phyloP scores from a whole-genome alignment of 2,888 invertebrate genomes.

The Nasonovia ribisnigri region DNA sequence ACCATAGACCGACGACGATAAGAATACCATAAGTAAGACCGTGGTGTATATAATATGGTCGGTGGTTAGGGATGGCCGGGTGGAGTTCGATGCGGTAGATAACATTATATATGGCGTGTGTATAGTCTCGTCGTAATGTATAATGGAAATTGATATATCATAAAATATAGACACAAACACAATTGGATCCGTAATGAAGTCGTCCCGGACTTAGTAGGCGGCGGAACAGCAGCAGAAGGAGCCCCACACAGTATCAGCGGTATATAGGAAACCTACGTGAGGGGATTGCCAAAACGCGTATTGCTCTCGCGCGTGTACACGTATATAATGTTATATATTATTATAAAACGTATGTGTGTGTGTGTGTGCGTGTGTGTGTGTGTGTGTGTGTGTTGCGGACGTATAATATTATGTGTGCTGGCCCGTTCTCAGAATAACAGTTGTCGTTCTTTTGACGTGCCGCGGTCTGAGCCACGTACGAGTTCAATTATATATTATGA shows the following conservation, averaged over 20 bases:
- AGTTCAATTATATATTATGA: slow-evolving; percentile 54
- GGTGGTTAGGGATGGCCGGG: background rate
- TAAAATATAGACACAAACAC: slow-evolving; percentile 45
- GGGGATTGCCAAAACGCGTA: slow-evolving; percentile 35
- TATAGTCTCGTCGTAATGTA: background rate
- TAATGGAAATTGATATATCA: slow-evolving; percentile 60
- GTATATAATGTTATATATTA: slow-evolving; percentile 3
- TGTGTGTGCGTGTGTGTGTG: no score
- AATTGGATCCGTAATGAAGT: slow-evolving; percentile 62
- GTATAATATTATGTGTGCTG: background rate
- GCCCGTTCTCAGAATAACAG: background rate
- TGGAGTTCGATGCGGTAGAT: background rate
- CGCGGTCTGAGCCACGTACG: slow-evolving; percentile 40
- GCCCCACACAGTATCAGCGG: background rate
- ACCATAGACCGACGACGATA: background rate
- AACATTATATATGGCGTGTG: background rate
- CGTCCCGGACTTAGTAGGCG: slow-evolving; percentile 9
- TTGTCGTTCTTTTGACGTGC: slow-evolving; percentile 55
- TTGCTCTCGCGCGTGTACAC: background rate
- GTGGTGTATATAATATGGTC: no score
- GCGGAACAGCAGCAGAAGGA: background rate
- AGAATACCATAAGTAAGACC: background rate
- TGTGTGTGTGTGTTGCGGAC: background rate
- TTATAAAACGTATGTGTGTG: background rate
- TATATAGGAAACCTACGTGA: slow-evolving; percentile 36